Evolutionary conservation across 2,888 invertebrate species (phyloP), one percentile per base, ranked within the genome.

Genomic region (Caenorhabditis zanzibari): DNA sequence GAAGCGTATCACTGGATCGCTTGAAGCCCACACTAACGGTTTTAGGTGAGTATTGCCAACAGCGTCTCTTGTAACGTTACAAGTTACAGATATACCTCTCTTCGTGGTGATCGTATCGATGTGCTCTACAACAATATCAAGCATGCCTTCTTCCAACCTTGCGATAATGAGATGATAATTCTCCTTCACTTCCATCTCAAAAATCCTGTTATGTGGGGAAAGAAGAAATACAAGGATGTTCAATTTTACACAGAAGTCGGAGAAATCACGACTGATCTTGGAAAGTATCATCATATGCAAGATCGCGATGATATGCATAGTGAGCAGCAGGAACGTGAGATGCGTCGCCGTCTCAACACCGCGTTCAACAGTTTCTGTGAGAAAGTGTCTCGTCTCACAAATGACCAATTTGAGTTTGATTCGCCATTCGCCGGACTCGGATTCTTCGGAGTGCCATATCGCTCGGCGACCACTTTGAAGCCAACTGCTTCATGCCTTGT

Each of bases 191-290:
- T 99, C 93, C 97, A 99, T 94, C 94, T 99, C 83, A 98, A 97
- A 94, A 97, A 99, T 93, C 98, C 99, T 35, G 99, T 99, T 85
- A 96, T 99, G 96, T 99, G 98, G 94, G 98, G 98, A 89, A 97
- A 97, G 94, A 99, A 99, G 95, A 98, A 99, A 92, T 98, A 99
- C 71, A 81, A 84, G 83, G 88, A 88, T 61, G 79, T 88, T 6
- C 98, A 99, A 93, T 99, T 99, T 94, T 99, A 98, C 93, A 99
- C 99, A 0, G 99, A 99, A 94, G 99, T 99, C 72, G 99, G 99
- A 91, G 99, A 99, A 94, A 98, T 99, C 81, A 98, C 98, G 0
- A 99, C 99, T 0, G 99, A 99, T 94, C 94, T 99, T 90, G 98
- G 98, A 58, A 99, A 99, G 93, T 98, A 98, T 93, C 98, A 99